Percentiles rank a stretch among this genome's conserved stretches.
Conservation (phyloP, 1,140 invertebrate genomes). For the Arctopsyche grandis region DNA sequence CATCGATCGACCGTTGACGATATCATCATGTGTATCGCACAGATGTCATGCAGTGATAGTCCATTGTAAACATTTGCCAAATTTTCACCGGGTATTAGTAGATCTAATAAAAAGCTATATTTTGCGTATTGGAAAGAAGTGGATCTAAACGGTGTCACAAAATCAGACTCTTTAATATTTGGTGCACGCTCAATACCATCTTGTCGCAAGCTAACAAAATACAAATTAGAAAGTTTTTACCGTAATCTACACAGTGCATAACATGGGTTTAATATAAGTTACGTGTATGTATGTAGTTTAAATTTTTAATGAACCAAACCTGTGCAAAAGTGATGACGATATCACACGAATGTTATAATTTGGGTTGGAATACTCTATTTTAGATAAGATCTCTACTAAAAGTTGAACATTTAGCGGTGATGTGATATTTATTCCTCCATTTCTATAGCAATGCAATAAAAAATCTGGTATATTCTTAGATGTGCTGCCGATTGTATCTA, state of each 20-base stretch:
- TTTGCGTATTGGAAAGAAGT: constrained; percentile 70
- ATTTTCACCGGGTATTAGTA: constrained; percentile 67
- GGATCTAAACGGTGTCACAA: constrained; percentile 68
- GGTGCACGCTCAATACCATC: constrained; percentile 70
- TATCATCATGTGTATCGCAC: constrained; percentile 69
- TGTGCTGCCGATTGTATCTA: not conserved
- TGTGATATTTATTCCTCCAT: constrained; percentile 40
- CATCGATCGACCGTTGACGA: constrained; percentile 68
- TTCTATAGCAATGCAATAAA: constrained; percentile 51
- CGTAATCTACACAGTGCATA: constrained; percentile 41
- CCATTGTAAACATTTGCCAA: constrained; percentile 61
- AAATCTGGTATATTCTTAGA: constrained; percentile 48
- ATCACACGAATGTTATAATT: constrained; percentile 47
- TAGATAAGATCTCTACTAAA: constrained; percentile 47
- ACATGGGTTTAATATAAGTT: too few relatives aligned
- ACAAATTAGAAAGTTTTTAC: not conserved
- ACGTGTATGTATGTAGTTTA: constrained; percentile 9
- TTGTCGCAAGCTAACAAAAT: constrained; percentile 67
- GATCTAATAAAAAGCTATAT: constrained; percentile 69
- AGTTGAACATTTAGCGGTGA: constrained; percentile 48
- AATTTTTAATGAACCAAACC: constrained; percentile 32
- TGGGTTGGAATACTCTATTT: constrained; percentile 46
- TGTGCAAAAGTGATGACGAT: constrained; percentile 50
- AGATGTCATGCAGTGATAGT: constrained; percentile 66
- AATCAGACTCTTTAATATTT: constrained; percentile 61